Evolutionary conservation across 2,888 invertebrate genomes (phyloP), one percentile per base, ranked within the genome.

Genomic region (Stenotaenia linearis): DNA sequence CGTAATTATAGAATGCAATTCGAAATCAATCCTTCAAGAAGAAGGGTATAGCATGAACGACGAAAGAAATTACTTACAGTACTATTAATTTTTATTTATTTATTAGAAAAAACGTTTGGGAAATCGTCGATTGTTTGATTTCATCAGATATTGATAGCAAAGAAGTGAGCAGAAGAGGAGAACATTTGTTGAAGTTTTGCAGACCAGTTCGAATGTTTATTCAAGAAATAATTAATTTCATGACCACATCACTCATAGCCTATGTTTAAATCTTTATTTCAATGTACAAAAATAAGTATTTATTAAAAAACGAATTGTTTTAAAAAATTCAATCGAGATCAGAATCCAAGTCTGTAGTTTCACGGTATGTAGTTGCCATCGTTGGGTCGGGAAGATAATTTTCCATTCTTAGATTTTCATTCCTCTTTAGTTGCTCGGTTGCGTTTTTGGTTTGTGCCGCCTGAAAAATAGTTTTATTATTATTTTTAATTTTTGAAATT

Each of bases 121-220:
- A 75, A 10, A 32, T 75, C 6, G 9, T 9, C 12, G 28, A 28
- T 32, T 75, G 75, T 18, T 21, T 28, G n/a, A 28, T 75, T 15
- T 9, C 25, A 23, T 75, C 75, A 28, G 75, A 75, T n/a, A 75
- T 75, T 75, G 75, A 28, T 15, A 75, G 75, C n/a, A 21, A 75
- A 28, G 75, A 75, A 75, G 18, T 75, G 10, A n/a, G 30, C 23
- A 30, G 25, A 18, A 75, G 28, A 28, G 75, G 75, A 4, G 18
- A 75, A 30, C 30, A 75, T 15, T 32, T 75, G 28, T 32, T 75
- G 9, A 28, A 32, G 15, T 75, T 32, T 32, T 1, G 28, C 30
- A 1, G 75, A 32, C 75, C 75, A 18, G 25, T 75, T 28, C 30
- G 28, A 15, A 32, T 32, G 30, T 32, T 75, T 7, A 32, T 75